Evolutionary conservation across 2,797 vertebrate genomes (phyloP).

Genomic region (Lepus oiostolus): DNA sequence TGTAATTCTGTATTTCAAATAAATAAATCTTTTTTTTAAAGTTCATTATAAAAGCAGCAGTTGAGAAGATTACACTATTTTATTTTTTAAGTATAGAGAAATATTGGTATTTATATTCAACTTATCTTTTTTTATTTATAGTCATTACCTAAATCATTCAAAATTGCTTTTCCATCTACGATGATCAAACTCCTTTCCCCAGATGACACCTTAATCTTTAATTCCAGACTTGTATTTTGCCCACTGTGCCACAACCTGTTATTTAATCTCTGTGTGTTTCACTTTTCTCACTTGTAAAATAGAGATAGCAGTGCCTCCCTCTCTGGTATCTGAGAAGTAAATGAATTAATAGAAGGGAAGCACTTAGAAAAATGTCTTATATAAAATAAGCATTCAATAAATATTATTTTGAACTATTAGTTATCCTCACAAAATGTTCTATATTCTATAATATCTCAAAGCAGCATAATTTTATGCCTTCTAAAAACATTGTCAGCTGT

Average conservation of each 20-base stretch:
- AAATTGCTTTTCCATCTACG: not conserved
- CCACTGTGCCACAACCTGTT: not conserved
- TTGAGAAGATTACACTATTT: not conserved
- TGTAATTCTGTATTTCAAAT: no score
- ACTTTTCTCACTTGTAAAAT: not conserved
- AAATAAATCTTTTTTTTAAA: not conserved
- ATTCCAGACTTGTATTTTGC: not conserved
- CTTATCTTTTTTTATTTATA: conserved; percentile 31
- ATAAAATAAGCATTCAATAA: not conserved
- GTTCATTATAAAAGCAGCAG: not conserved
- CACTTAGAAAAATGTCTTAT: not conserved
- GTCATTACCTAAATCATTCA: conserved; percentile 35
- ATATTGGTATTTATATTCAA: not conserved
- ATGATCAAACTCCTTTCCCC: not conserved
- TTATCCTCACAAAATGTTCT: not conserved
- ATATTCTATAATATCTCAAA: not conserved
- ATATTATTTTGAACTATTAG: conserved; percentile 24
- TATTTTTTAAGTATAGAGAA: not conserved
- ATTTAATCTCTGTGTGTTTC: not conserved
- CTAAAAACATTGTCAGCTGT: not conserved
- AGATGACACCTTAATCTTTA: not conserved
- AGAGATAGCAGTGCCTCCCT: not conserved
- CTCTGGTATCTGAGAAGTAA: conserved; percentile 7
- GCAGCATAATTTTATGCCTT: not conserved
- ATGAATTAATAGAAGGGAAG: conserved; percentile 27